Conservation (phyloP, 2,888 invertebrate genomes). For the Sussaba pulchella region DNA sequence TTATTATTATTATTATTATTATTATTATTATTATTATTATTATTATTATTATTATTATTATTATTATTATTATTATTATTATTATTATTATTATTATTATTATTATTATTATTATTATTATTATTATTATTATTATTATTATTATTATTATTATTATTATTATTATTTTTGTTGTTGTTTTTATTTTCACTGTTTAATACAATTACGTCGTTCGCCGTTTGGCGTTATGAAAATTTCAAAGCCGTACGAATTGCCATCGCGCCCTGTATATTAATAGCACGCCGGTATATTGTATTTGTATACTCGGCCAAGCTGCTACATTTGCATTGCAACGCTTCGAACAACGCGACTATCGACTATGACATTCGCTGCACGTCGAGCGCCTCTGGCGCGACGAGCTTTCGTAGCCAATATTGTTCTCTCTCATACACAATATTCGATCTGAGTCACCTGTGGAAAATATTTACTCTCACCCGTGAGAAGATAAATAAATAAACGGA, state of each 20-base stretch:
- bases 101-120: too few species aligned
- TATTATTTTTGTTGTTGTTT: too few species aligned
- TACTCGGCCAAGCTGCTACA: not conserved
- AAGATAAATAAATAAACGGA: not conserved
- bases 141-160: too few species aligned
- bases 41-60: too few species aligned
- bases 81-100: too few species aligned
- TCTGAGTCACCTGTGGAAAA: slow-evolving; percentile 11
- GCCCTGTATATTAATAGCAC: slow-evolving; percentile 9
- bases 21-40: too few species aligned
- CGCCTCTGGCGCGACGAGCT: slow-evolving; percentile 15
- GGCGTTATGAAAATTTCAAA: slow-evolving; percentile 6
- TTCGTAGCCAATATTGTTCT: slow-evolving; percentile 49
- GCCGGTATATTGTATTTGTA: slow-evolving; percentile 5
- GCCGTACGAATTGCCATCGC: not conserved
- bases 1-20: too few species aligned
- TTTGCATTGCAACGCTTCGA: slow-evolving; percentile 17
- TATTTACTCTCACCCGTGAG: not conserved
- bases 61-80: too few species aligned
- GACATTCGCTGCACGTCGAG: slow-evolving; percentile 34
- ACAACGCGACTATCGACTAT: slow-evolving; percentile 21
- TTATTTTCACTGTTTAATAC: too few species aligned
- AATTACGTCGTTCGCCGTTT: not conserved
- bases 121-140: too few species aligned
- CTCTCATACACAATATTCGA: slow-evolving; percentile 20